A percentile compares a stretch with the other conserved stretches of the same genome.
These are phyloP conservation scores for Chaetodon auriga DNA, from an alignment of 2,113 vertebrate species.

Conservation along the genomic window DNA sequence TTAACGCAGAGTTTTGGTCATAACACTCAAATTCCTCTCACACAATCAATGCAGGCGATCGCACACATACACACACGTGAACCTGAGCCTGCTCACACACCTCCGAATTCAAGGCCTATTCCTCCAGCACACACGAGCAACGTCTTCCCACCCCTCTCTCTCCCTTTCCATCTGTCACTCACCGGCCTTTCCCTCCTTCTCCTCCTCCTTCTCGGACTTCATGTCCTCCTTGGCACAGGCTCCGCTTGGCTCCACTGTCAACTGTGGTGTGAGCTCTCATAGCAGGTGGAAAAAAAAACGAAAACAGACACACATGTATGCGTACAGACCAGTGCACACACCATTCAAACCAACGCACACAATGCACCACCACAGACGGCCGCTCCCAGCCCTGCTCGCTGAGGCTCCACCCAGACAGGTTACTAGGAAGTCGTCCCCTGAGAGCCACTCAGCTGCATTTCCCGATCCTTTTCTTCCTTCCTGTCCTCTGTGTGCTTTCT, in stretches of 20 bases:
- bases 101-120: neutral
- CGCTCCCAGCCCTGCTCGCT: constrained; percentile 64
- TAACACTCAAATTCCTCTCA: constrained; percentile 29
- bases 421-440: constrained; percentile 68
- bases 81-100: constrained; percentile 11
- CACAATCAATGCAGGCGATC: neutral
- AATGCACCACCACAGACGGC: constrained; percentile 23
- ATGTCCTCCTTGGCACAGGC: constrained; percentile 74
- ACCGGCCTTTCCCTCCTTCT: constrained; percentile 83
- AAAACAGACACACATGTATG: constrained; percentile 10
- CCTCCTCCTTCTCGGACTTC: constrained; percentile 84
- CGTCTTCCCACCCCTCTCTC: neutral
- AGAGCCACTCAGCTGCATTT: constrained; percentile 46
- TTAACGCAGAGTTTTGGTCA: neutral
- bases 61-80: neutral
- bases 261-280: constrained; percentile 74
- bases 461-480: constrained; percentile 37
- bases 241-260: constrained; percentile 82
- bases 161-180: constrained; percentile 56
- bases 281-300: constrained; percentile 61
- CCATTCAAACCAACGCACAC: constrained; percentile 56
- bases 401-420: constrained; percentile 80
- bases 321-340: constrained; percentile 44
- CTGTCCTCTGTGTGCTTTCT: constrained; percentile 7
- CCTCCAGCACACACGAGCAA: constrained; percentile 3